Conservation (phyloP, 2,888 invertebrate genomes). For the Synanthedon vespiformis region DNA sequence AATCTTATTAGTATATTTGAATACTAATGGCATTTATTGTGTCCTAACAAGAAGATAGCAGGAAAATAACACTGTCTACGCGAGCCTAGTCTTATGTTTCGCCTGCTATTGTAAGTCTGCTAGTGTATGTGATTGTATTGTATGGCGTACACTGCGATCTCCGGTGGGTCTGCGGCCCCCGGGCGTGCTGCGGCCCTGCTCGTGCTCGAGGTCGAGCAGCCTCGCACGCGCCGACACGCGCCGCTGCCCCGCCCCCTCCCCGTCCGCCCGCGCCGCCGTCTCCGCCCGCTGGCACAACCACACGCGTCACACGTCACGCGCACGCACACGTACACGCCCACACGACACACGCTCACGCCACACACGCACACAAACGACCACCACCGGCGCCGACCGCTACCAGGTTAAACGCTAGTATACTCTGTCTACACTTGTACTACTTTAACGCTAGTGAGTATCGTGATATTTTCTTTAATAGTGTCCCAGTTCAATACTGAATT, state of each 20-base stretch:
- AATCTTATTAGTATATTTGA: no score
- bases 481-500: no score
- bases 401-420: no score
- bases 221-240: constrained; percentile 44
- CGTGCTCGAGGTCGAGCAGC: constrained; percentile 62
- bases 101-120: constrained; percentile 7
- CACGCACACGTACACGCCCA: constrained; percentile 6
- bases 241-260: constrained; percentile 13
- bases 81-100: constrained; percentile 2
- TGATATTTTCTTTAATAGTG: no score
- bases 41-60: no score
- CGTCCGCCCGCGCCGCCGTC: constrained; percentile 10
- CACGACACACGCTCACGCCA: background rate
- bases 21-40: no score
- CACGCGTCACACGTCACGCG: constrained; percentile 3
- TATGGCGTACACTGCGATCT: constrained; percentile 15
- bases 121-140: constrained; percentile 27
- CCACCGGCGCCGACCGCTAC: no score
- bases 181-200: constrained; percentile 65
- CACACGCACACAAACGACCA: no score
- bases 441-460: no score
- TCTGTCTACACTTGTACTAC: no score
- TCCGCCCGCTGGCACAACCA: constrained; percentile 1
- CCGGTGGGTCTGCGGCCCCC: constrained; percentile 36
- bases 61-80: background rate